Evolutionary conservation across 2,113 vertebrate species (phyloP), one percentile per base, ranked within the genome.

Genomic region (Lepus americanus): DNA sequence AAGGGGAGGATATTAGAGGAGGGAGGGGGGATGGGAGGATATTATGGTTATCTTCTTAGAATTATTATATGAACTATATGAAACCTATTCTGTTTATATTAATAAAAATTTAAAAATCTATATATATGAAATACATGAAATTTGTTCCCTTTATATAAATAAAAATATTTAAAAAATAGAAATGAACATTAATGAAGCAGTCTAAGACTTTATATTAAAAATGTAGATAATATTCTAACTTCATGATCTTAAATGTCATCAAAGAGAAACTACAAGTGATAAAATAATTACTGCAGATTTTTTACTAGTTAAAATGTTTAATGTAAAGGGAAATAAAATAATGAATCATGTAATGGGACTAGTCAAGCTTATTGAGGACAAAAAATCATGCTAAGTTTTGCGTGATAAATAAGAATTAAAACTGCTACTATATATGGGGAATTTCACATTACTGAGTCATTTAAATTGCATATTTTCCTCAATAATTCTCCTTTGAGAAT

Each of bases 401-500:
- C 9, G 29, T 64, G 61, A 27, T 67, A 92, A 80, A 10, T 80
- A 16, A 1, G 6, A 89, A 76, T 89, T 94, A 85, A 80, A 67
- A 76, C 25, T 79, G 29, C 8, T 17, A 33, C 72, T 69, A 49
- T 67, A 67, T 51, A 79, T 73, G 36, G 11, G 14, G n/a, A 66
- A 74, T 9, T 78, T 73, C 67, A 33, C 3, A 36, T 3, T 39
- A 79, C n/a, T 49, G 74, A 83, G 3, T 0, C 27, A 49, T 39
- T 92, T 89, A 63, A 73, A 79, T 59, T 51, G 51, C 19, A n/a
- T 25, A 74, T 67, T 61, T 80, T 27, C 39, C 16, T 89, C 49
- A 69, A 14, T 72, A 83, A 92, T 59, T 91, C 55, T 88, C 20
- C 70, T 69, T 76, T 76, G 39, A 92, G 39, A 94, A 70, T 20